Evolutionary conservation across 2,113 vertebrate genomes (phyloP), one percentile per base, ranked within the genome.

Genomic region (Entelurus aequoreus): DNA sequence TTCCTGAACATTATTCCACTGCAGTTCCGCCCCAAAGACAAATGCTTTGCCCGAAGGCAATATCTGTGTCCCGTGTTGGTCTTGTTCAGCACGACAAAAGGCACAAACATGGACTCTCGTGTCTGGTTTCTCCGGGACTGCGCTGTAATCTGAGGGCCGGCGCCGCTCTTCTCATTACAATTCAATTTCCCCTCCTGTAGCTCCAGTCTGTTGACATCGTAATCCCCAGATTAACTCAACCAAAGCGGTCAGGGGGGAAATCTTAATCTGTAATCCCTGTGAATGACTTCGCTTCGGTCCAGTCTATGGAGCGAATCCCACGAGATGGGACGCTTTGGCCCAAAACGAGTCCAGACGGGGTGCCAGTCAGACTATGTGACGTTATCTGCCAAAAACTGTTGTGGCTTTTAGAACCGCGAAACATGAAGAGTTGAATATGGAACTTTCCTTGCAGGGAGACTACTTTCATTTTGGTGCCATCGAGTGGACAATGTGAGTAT

Each of bases 211-310:
- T 80, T 88, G 85, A 91, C 87, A 87, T 91, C 88, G 88, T 91
- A 92, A 92, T 90, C 89, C 88, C 75, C 72, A 87, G 90, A 92
- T 91, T 91, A 88, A 88, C 82, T 84, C 78, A 61, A 80, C 79
- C 86, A 77, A 87, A 86, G 76, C 74, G 68, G 70, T 70, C 63
- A 5, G 19, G 14, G 21, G 75, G 83, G 69, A 77, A 80, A 64
- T 86, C 82, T 74, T 91, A 90, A 92, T 89, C 89, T 73, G 65
- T 89, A 90, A 90, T 89, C 88, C 83, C 79, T 51, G 60, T 36
- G 81, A 87, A 89, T 89, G 85, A 83, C 84, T 88, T 88, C 73
- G 83, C 84, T 89, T 75, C 68, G 70, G 76, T 70, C 72, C 71
- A 61, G 74, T 68, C 60, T 74, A 63, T 61, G 62, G 60, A 35